Evolutionary conservation across 2,113 vertebrate genomes (phyloP).

Genomic region (Lota lota): DNA sequence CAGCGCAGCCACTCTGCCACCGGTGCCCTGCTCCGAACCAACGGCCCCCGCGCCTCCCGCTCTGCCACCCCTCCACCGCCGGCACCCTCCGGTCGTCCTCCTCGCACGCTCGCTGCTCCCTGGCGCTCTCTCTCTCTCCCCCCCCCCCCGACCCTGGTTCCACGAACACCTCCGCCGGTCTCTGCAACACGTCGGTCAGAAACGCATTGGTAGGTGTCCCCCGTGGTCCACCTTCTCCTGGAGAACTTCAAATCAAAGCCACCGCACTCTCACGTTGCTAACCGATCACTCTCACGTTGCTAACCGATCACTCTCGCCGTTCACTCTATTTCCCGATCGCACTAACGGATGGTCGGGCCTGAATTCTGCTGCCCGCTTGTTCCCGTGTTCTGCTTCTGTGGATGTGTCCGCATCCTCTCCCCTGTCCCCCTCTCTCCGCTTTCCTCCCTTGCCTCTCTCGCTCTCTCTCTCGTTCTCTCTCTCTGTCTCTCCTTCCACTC

Average conservation of each 20-base stretch:
- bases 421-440: conserved; percentile 8
- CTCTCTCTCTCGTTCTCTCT: conserved; percentile 21
- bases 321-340: too few relatives aligned
- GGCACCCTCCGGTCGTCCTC: conserved; percentile 17
- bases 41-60: conserved; percentile 58
- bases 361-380: background rate
- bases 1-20: conserved; percentile 72
- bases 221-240: background rate
- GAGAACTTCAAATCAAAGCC: too few relatives aligned
- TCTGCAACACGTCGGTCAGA: background rate
- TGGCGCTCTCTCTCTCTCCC: conserved; percentile 24
- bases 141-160: conserved; percentile 18
- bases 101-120: conserved; percentile 1
- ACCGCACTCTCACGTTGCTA: too few relatives aligned
- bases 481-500: conserved; percentile 18
- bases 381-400: conserved; percentile 14
- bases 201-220: background rate
- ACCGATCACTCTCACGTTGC: too few relatives aligned
- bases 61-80: conserved; percentile 67
- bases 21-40: conserved; percentile 65
- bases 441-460: conserved; percentile 24
- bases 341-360: background rate
- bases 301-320: too few relatives aligned
- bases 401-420: conserved; percentile 42
- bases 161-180: background rate